phyloP scores from a whole-genome alignment of 2,113 vertebrate species.

The Perccottus glenii region DNA sequence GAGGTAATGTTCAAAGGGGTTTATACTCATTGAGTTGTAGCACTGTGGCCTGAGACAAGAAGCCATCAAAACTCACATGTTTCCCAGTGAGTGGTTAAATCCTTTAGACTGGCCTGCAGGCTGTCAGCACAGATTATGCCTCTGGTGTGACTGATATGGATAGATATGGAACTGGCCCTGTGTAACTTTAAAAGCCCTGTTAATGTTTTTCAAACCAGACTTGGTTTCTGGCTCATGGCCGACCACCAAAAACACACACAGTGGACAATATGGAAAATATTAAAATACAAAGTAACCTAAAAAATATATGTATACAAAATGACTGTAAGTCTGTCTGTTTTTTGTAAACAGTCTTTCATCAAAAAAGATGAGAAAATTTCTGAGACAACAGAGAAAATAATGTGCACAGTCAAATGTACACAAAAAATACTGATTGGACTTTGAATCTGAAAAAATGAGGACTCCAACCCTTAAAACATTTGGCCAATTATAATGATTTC shows the following conservation, averaged over 20 bases:
- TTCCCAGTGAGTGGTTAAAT: conserved; percentile 39
- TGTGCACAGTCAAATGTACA: too few species aligned
- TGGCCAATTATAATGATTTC: too few species aligned
- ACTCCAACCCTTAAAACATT: too few species aligned
- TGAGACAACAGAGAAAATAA: too few species aligned
- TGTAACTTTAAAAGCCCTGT: neutral
- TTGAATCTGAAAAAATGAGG: too few species aligned
- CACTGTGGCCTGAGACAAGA: conserved; percentile 37
- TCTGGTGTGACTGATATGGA: conserved; percentile 37
- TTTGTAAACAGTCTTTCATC: too few species aligned
- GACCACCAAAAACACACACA: conserved; percentile 3
- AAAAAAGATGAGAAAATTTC: too few species aligned
- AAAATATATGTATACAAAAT: too few species aligned
- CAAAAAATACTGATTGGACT: too few species aligned
- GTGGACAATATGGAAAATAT: too few species aligned
- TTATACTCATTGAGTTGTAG: conserved; percentile 18
- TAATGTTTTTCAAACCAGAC: conserved; percentile 16
- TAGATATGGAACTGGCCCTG: conserved; percentile 10
- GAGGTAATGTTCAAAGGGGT: conserved; percentile 26
- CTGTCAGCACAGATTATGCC: conserved; percentile 53
- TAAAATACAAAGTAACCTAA: too few species aligned
- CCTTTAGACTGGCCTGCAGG: conserved; percentile 40
- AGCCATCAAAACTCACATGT: conserved; percentile 54
- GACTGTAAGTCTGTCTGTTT: too few species aligned
- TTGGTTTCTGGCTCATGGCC: conserved; percentile 16